Base-by-base conservation (phyloP, 1,140 invertebrate species). In the Sitobion miscanthi region DNA sequence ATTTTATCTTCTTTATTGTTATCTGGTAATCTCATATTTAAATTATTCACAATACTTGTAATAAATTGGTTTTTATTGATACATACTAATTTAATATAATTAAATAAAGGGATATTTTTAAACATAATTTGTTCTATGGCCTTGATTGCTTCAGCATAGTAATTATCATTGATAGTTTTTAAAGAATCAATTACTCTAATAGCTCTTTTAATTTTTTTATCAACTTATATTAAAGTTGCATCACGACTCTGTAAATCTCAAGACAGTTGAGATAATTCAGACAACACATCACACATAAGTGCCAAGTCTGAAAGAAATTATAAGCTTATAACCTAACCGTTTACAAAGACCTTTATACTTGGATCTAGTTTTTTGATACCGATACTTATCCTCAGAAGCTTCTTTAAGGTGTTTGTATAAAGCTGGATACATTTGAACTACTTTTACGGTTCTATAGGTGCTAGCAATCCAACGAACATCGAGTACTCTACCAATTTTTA, bases 221-320 rank as follows among this genome's bases (percentile, higher is more conserved):
- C 87, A 89, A 49, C 49, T 52, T 54, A n/a, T 54, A 89, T 52
- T 9, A 54, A 35, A n/a, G 87, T 89, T 52, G 52, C 52, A n/a
- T 52, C 30, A 0, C 21, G 87, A 89, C 87, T 89, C 38, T 89
- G 87, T 5, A 54, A 89, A 52, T 89, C 87, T 35, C 35, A 54
- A 6, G 87, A 89, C 52, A 89, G n/a, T 52, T 89, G n/a, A 35
- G 30, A 89, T 54, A 89, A 89, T 89, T 89, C 52, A 52, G 30
- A 52, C 30, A 89, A 54, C 35, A 89, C 47, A 54, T 89, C 87
- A 89, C 87, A 89, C 87, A 89, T 89, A 89, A 89, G 49, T 89
- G 87, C 87, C 52, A 89, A 89, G 52, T 89, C 87, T 38, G n/a
- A 54, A 89, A 89, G 30, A 89, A 89, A 89, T 57, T 54, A 5